Evolutionary conservation across 2,888 invertebrate genomes (phyloP).

Genomic region (Drosophila ezoana): DNA sequence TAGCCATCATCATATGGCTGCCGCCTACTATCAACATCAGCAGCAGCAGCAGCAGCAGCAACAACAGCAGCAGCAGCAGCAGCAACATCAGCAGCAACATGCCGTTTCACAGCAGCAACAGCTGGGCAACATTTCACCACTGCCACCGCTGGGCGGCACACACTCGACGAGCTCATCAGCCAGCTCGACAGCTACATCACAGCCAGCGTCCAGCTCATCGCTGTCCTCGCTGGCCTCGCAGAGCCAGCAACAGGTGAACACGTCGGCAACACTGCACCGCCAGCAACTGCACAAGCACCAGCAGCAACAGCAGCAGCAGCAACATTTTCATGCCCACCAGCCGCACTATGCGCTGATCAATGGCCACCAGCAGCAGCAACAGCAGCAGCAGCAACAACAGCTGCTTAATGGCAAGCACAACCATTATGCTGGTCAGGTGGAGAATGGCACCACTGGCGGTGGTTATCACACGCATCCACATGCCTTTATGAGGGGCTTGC

Average conservation of each 20-base stretch:
- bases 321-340: slow-evolving; percentile 66
- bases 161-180: slow-evolving; percentile 83
- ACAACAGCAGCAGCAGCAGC: slow-evolving; percentile 49
- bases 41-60: slow-evolving; percentile 62
- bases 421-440: slow-evolving; percentile 37
- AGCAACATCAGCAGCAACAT: slow-evolving; percentile 25
- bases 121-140: slow-evolving; percentile 80
- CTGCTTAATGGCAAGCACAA: slow-evolving; percentile 66
- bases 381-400: slow-evolving; percentile 43
- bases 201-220: slow-evolving; percentile 83
- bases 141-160: slow-evolving; percentile 65
- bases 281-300: slow-evolving; percentile 77
- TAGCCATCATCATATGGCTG: slow-evolving; percentile 69
- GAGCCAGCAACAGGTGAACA: slow-evolving; percentile 70
- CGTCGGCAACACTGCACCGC: slow-evolving; percentile 57
- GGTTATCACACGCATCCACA: slow-evolving; percentile 59
- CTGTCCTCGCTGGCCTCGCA: slow-evolving; percentile 83
- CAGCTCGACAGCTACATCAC: slow-evolving; percentile 83
- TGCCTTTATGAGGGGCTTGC: slow-evolving; percentile 49
- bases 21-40: slow-evolving; percentile 74
- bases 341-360: slow-evolving; percentile 61
- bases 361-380: slow-evolving; percentile 53
- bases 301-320: slow-evolving; percentile 66
- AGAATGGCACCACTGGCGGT: slow-evolving; percentile 55
- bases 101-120: slow-evolving; percentile 61